Evolutionary conservation across 2,888 invertebrate genomes (phyloP).

Genomic region (Macrophya annulata): DNA sequence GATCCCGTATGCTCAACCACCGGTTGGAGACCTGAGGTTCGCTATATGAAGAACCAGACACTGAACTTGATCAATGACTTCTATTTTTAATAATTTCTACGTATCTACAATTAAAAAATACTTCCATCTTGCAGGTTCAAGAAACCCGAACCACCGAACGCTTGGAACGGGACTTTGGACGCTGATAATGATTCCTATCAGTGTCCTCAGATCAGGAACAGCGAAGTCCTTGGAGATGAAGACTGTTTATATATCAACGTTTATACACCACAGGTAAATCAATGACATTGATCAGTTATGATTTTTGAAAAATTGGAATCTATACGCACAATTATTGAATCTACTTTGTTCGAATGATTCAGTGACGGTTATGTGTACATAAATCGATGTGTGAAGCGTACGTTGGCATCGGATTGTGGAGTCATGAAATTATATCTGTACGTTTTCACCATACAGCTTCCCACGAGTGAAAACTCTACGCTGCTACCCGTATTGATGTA

Average conservation of each 20-base stretch:
- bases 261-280: conserved; percentile 72
- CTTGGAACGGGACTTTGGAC: conserved; percentile 36
- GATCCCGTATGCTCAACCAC: conserved; percentile 38
- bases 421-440: too few species aligned
- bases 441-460: not conserved
- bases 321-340: too few species aligned
- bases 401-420: too few species aligned
- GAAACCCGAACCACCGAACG: not conserved
- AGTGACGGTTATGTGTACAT: too few species aligned
- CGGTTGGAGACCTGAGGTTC: conserved; percentile 27
- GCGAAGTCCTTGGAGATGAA: conserved; percentile 66
- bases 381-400: too few species aligned
- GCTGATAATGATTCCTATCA: not conserved
- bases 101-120: too few species aligned
- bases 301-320: too few species aligned
- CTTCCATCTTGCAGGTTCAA: conserved; percentile 15
- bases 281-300: too few species aligned
- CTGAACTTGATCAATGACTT: too few species aligned
- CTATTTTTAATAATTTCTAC: too few species aligned
- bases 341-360: too few species aligned
- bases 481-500: conserved; percentile 14
- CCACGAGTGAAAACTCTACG: not conserved
- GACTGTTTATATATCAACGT: conserved; percentile 75
- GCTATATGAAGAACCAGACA: too few species aligned
- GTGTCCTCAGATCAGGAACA: conserved; percentile 10